Conservation (phyloP, 2,888 invertebrate species). For the Entomobrya multifasciata region DNA sequence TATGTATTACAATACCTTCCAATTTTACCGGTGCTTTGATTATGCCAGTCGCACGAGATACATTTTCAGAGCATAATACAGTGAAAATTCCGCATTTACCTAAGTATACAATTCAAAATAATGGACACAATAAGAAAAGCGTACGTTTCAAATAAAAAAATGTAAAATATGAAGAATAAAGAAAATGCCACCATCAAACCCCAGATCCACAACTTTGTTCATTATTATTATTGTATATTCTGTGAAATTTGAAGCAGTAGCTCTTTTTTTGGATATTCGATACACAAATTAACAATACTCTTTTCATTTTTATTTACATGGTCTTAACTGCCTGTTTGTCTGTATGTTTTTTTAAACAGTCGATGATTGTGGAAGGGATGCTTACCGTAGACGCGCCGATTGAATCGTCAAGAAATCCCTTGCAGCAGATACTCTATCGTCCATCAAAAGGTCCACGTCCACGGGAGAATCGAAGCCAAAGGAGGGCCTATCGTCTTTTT, state of each 20-base stretch:
- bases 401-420: constrained; percentile 65
- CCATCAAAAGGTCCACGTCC: constrained; percentile 25
- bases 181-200: constrained; percentile 7
- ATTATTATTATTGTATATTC: constrained; percentile 16
- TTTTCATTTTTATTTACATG: constrained; percentile 52
- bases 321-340: too few relatives aligned
- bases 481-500: constrained; percentile 76
- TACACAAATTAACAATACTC: constrained; percentile 62
- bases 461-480: constrained; percentile 52
- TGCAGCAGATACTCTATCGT: constrained; percentile 28
- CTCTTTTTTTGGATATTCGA: constrained; percentile 50
- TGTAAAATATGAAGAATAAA: neutral
- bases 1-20: too few relatives aligned
- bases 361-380: constrained; percentile 77
- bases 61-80: constrained; percentile 2
- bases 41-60: constrained; percentile 36
- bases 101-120: neutral
- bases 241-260: constrained; percentile 33
- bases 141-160: neutral
- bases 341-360: too few relatives aligned
- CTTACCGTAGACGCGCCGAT: constrained; percentile 63
- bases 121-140: neutral
- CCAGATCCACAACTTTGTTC: neutral
- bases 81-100: neutral
- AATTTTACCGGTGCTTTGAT: neutral